Evolutionary conservation across 2,797 vertebrate genomes (phyloP), one percentile per base, ranked within the genome.

Genomic region (Sphaeramia orbicularis): DNA sequence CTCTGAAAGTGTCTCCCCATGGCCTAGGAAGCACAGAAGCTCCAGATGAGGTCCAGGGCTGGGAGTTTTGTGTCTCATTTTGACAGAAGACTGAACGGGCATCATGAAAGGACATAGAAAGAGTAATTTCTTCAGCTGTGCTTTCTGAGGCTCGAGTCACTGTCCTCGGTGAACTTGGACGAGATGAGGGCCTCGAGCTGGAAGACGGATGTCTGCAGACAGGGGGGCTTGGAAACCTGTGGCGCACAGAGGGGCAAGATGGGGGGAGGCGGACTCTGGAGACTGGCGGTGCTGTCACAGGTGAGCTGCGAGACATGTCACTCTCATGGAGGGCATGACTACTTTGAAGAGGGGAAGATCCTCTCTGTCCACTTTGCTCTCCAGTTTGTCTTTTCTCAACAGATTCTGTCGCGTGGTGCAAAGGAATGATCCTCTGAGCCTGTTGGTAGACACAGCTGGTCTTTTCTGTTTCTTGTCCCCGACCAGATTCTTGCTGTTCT

Each of bases 61-160:
- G 93, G 0, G 92, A 90, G 32, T 88, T 82, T 45, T 93, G 89
- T 2, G 88, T 58, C 9, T 92, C 89, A 3, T 87, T 93, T 0
- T 87, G 92, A 86, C 93, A 96, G 86, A 97, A 96, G 61, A 96
- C 91, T 0, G 96, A 95, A n/a, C 27, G 85, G 2, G 94, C 85
- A 2, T 95, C 94, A 32, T 68, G 53, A 64, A 94, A 94, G 9
- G 92, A 90, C 58, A 91, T 70, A 2, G 86, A 90, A 4, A 87
- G 82, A 55, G 78, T 54, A 6, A 87, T 86, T 15, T 90, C 85
- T 63, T 92, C 89, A 13, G 56, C 61, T 10, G 47, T 74, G 32
- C 81, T 72, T 58, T 90, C 88, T 0, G 58, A 63, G 30, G 36
- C 55, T 6, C 84, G 85, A 61, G 75, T 90, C 47, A 72, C 61